These are phyloP conservation scores for Apoda limacodes DNA, from an alignment of 2,888 invertebrate species.

Conservation along the genomic window DNA sequence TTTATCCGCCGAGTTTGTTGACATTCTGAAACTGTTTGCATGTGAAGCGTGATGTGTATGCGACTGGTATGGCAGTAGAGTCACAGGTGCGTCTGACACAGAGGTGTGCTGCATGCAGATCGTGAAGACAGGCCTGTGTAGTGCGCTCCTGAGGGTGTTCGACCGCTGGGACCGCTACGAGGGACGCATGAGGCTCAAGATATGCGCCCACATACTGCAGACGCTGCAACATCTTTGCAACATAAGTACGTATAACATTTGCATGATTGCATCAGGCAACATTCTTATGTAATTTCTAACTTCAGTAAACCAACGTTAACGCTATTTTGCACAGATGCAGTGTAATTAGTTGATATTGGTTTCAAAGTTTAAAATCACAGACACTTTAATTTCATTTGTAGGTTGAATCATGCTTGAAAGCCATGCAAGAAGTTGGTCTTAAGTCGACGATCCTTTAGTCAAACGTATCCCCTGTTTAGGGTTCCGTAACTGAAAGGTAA, in stretches of 20 bases:
- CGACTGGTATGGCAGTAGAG: constrained; percentile 30
- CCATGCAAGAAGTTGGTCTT: too few relatives aligned
- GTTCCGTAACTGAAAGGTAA: too few relatives aligned
- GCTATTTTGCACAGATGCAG: too few relatives aligned
- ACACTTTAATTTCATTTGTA: too few relatives aligned
- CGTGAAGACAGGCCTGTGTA: constrained; percentile 70
- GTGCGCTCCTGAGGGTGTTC: constrained; percentile 69
- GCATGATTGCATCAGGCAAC: too few relatives aligned
- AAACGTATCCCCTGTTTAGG: too few relatives aligned
- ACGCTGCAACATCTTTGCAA: constrained; percentile 72
- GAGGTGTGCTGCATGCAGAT: constrained; percentile 74
- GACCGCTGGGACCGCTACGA: constrained; percentile 75
- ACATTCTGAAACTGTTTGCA: constrained; percentile 27
- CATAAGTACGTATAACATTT: constrained; percentile 72
- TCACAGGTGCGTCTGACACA: constrained; percentile 60
- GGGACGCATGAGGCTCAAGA: constrained; percentile 72
- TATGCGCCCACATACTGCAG: constrained; percentile 69
- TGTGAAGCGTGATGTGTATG: constrained; percentile 25
- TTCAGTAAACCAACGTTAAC: too few relatives aligned
- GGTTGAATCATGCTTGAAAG: too few relatives aligned
- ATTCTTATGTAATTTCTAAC: too few relatives aligned
- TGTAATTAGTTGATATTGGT: too few relatives aligned
- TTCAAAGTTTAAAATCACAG: too few relatives aligned
- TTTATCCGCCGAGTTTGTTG: constrained; percentile 21
- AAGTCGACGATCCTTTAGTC: too few relatives aligned